Conservation (phyloP, 2,113 vertebrate species). For the Spea bombifrons region DNA sequence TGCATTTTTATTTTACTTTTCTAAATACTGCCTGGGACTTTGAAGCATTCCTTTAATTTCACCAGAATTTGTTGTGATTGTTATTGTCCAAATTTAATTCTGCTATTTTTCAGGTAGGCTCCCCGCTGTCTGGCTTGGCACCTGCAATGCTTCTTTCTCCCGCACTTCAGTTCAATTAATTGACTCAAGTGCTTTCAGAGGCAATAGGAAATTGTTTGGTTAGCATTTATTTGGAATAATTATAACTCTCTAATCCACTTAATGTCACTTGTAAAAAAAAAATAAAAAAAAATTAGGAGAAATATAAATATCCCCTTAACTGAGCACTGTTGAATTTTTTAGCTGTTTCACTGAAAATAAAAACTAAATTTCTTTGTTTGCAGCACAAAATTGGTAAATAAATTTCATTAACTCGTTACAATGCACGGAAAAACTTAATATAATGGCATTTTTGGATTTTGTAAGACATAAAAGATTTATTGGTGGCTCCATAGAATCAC, state of each 20-base stretch:
- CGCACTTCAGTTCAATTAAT: slow-evolving; percentile 56
- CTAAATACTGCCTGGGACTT: too few species aligned
- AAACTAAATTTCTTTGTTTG: neutral
- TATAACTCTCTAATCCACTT: slow-evolving; percentile 51
- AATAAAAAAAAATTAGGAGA: slow-evolving; percentile 43
- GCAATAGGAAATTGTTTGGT: slow-evolving; percentile 54
- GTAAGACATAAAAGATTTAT: too few species aligned
- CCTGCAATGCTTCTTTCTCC: slow-evolving; percentile 51
- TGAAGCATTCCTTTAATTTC: neutral
- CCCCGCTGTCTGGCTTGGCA: slow-evolving; percentile 27
- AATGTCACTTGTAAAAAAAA: slow-evolving; percentile 45
- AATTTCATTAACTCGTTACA: slow-evolving; percentile 39
- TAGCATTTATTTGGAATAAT: slow-evolving; percentile 58
- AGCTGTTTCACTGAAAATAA: slow-evolving; percentile 10
- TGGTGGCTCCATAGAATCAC: neutral
- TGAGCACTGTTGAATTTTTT: slow-evolving; percentile 18
- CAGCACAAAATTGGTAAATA: slow-evolving; percentile 31
- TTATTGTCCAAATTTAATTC: neutral
- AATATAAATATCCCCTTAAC: slow-evolving; percentile 49
- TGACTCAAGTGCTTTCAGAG: slow-evolving; percentile 46
- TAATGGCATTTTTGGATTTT: neutral
- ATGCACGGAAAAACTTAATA: neutral
- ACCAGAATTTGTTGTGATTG: neutral
- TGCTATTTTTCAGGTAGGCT: neutral
- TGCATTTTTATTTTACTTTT: too few species aligned